Conservation (phyloP, 1,140 invertebrate species). For the Saccostrea echinata region DNA sequence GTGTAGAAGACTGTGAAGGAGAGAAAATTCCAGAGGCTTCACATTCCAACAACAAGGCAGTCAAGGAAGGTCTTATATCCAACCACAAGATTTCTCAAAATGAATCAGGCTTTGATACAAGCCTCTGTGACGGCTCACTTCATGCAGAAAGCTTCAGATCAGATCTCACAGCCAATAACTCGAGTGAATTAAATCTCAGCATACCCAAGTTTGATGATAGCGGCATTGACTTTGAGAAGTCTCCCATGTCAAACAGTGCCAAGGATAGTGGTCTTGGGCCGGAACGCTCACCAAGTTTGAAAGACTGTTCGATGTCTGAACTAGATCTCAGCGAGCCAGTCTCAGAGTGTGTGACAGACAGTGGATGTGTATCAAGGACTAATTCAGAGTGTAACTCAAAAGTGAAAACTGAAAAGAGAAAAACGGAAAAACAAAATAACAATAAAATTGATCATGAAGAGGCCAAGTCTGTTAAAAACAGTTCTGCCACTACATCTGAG, state of each 20-base stretch:
- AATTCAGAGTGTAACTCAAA: conserved; percentile 41
- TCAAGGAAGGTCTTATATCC: neutral
- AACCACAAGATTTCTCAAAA: conserved; percentile 14
- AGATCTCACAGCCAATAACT: conserved; percentile 25
- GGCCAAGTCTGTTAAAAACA: neutral
- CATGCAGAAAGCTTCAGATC: neutral
- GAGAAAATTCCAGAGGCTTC: neutral
- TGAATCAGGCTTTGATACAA: conserved; percentile 5
- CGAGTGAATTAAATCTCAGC: neutral
- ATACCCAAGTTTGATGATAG: conserved; percentile 77
- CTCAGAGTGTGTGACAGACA: neutral
- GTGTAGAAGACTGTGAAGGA: neutral
- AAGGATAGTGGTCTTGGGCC: conserved; percentile 61
- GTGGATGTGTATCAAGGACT: conserved; percentile 34
- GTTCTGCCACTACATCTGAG: conserved; percentile 8
- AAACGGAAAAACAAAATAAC: neutral
- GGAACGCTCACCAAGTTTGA: conserved; percentile 33
- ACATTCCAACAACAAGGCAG: neutral
- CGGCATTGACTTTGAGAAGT: conserved; percentile 76
- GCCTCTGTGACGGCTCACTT: neutral
- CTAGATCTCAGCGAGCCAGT: conserved; percentile 23
- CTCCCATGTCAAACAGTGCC: conserved; percentile 61
- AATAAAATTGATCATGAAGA: neutral
- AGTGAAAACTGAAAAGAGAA: neutral
- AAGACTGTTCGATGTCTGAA: conserved; percentile 11